These are phyloP conservation scores for Zaprionus ghesquierei DNA, from an alignment of 1,140 invertebrate genomes.

Conservation along the genomic window DNA sequence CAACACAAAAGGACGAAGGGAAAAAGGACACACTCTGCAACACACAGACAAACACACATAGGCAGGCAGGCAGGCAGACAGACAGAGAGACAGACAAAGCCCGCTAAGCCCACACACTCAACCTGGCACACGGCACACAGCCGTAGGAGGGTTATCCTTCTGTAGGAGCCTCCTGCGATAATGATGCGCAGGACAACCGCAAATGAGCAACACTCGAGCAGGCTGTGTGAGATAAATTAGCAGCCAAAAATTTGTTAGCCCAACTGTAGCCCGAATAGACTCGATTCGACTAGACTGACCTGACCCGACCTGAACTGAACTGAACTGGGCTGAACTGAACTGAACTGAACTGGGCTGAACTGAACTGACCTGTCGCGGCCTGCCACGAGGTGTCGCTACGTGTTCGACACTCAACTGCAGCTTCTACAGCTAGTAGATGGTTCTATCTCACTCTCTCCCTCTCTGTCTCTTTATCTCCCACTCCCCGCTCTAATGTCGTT, in stretches of 20 bases:
- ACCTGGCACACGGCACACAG: conserved; percentile 16
- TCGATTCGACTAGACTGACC: not conserved
- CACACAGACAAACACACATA: too few species aligned
- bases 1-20: conserved; percentile 39
- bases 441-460: not conserved
- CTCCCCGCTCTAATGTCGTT: conserved; percentile 15
- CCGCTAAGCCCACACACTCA: conserved; percentile 56
- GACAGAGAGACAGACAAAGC: conserved; percentile 11
- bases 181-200: conserved; percentile 65
- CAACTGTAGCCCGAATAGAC: conserved; percentile 33
- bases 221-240: conserved; percentile 37
- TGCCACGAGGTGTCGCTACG: conserved; percentile 21
- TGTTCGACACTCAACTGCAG: conserved; percentile 8
- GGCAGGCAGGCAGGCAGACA: conserved; percentile 11
- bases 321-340: not conserved
- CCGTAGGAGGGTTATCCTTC: not conserved
- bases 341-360: not conserved
- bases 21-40: conserved; percentile 26
- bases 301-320: not conserved
- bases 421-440: conserved; percentile 38
- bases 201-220: conserved; percentile 60
- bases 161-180: conserved; percentile 33
- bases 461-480: not conserved
- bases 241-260: conserved; percentile 58
- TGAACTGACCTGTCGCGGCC: conserved; percentile 2